phyloP scores from a whole-genome alignment of 2,888 invertebrate species.

The Amorpha juglandis region DNA sequence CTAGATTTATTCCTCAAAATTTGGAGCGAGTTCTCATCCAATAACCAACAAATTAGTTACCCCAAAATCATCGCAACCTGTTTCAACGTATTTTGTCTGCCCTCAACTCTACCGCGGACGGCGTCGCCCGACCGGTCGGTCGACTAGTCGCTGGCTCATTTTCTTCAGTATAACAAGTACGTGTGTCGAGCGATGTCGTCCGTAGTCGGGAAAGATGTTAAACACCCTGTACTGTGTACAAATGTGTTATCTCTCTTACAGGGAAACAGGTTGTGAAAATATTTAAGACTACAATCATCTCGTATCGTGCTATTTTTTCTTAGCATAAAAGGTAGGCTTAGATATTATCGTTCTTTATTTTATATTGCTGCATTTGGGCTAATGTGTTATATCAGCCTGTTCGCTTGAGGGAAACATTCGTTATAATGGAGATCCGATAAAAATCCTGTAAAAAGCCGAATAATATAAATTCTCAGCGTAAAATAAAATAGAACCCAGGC shows the following conservation, averaged over 20 bases:
- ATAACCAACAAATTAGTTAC: slow-evolving; percentile 45
- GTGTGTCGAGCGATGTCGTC: slow-evolving; percentile 42
- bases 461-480: no score
- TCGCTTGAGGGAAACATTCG: no score
- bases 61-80: slow-evolving; percentile 44
- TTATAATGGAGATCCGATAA: no score
- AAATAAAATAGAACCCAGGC: no score
- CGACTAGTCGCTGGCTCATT: slow-evolving; percentile 37
- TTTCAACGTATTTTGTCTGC: slow-evolving; percentile 34
- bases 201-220: slow-evolving; percentile 36
- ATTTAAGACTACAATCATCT: background rate
- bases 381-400: no score
- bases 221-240: slow-evolving; percentile 41
- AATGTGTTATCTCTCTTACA: slow-evolving; percentile 21
- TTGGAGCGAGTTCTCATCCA: slow-evolving; percentile 27
- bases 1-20: slow-evolving; percentile 10
- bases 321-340: background rate
- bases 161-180: slow-evolving; percentile 38
- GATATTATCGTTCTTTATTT: background rate
- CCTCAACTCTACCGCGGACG: slow-evolving; percentile 35
- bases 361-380: background rate
- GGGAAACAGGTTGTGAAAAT: slow-evolving; percentile 21
- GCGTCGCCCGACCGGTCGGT: slow-evolving; percentile 34
- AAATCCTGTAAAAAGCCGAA: no score
- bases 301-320: no score